These are phyloP conservation scores for Chelonus insularis DNA, from an alignment of 1,140 invertebrate genomes.

Conservation along the genomic window DNA sequence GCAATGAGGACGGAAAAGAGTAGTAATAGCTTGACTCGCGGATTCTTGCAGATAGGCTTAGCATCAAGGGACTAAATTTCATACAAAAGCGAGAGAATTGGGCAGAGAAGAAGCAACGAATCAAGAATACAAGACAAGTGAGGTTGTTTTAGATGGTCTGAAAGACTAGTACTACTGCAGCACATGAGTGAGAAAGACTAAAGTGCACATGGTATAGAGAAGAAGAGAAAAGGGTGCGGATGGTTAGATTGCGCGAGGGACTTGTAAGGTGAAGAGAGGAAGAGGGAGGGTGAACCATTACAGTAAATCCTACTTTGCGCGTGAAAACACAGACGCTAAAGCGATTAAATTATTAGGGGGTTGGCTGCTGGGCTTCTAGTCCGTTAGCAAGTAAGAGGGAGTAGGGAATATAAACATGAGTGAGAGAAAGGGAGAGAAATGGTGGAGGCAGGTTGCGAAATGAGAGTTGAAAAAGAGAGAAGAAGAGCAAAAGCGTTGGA, in stretches of 20 bases:
- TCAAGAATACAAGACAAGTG: constrained; percentile 6
- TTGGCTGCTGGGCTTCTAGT: constrained; percentile 29
- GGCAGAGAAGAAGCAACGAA: not conserved
- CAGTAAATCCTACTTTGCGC: constrained; percentile 42
- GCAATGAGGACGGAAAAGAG: not conserved
- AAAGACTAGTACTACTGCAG: not conserved
- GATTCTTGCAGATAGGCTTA: constrained; percentile 14
- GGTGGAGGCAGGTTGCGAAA: constrained; percentile 5
- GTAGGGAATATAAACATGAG: not conserved
- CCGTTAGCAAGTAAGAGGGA: constrained; percentile 19
- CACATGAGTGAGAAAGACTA: not conserved
- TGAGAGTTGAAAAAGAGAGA: not conserved
- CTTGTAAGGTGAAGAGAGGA: constrained; percentile 6
- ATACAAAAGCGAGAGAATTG: not conserved
- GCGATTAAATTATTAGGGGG: constrained; percentile 42
- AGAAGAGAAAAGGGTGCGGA: not conserved
- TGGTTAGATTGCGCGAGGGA: constrained; percentile 27
- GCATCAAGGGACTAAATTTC: constrained; percentile 6
- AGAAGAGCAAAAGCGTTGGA: too few species aligned
- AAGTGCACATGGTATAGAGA: not conserved
- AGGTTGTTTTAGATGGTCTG: constrained; percentile 3
- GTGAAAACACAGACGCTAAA: constrained; percentile 42
- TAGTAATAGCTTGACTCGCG: constrained; percentile 16
- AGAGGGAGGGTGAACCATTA: constrained; percentile 33
- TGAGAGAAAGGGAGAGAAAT: not conserved